A percentile compares a stretch with the other conserved stretches of the same genome.
Conservation (phyloP, 2,113 vertebrate species). For the Equus quagga region DNA sequence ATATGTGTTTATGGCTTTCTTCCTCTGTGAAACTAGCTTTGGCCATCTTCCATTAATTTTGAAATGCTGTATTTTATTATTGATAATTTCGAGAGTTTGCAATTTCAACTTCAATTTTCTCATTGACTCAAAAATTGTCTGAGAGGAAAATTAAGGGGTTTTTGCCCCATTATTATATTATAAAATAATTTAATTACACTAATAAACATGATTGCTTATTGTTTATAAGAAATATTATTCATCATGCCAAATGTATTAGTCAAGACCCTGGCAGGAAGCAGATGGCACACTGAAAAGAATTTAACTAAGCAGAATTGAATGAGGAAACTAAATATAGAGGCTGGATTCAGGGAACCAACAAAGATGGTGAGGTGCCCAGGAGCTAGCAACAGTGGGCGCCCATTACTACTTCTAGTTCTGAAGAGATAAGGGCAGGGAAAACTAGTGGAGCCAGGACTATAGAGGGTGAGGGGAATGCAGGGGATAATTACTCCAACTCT, state of each 20-base stretch:
- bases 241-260: background rate
- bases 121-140: conserved; percentile 12
- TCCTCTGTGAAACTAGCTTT: background rate
- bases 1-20: background rate
- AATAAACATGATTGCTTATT: conserved; percentile 3
- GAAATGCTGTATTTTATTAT: conserved; percentile 7
- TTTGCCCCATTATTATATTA: background rate
- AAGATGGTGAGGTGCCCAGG: background rate
- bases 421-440: background rate
- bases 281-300: background rate
- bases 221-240: conserved; percentile 44
- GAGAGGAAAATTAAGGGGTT: background rate
- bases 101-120: conserved; percentile 17
- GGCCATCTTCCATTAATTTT: background rate
- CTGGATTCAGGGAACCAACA: background rate
- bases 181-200: conserved; percentile 24
- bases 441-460: too few species aligned
- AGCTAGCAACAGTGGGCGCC: background rate
- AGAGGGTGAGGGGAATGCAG: background rate
- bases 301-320: background rate
- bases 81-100: background rate
- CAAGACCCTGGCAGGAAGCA: conserved; percentile 16
- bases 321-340: background rate
- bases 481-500: too few species aligned
- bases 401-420: too few species aligned